Evolutionary conservation across 2,888 invertebrate genomes (phyloP).

Genomic region (Coenonympha arcania): DNA sequence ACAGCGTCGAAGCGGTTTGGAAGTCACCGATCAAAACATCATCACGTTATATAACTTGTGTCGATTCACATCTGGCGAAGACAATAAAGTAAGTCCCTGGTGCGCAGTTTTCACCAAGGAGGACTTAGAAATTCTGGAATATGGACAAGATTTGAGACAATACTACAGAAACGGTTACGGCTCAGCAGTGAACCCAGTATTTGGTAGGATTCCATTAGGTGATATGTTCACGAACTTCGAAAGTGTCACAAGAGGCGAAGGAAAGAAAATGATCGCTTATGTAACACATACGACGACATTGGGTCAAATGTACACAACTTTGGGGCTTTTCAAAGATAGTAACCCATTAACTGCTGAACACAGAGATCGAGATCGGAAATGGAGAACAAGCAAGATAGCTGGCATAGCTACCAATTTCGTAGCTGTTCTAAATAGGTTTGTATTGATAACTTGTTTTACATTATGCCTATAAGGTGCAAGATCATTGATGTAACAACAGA

Average conservation of each 20-base stretch:
- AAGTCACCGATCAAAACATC: conserved; percentile 62
- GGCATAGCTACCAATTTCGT: conserved; percentile 82
- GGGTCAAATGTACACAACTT: conserved; percentile 76
- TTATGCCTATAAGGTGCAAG: too few species aligned
- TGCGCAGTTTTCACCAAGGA: conserved; percentile 81
- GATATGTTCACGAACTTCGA: conserved; percentile 77
- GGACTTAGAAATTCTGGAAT: conserved; percentile 82
- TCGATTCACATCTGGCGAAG: conserved; percentile 81
- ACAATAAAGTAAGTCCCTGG: conserved; percentile 77
- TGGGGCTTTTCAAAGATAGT: conserved; percentile 79
- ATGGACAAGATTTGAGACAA: conserved; percentile 80
- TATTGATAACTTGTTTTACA: too few species aligned
- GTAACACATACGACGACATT: conserved; percentile 78
- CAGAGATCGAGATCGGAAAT: conserved; percentile 75
- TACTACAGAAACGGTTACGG: conserved; percentile 75
- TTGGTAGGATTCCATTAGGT: conserved; percentile 79
- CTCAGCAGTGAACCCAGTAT: conserved; percentile 69
- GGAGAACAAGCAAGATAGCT: conserved; percentile 78
- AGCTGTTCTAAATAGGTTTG: conserved; percentile 80
- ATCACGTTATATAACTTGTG: conserved; percentile 84
- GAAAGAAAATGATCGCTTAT: conserved; percentile 75
- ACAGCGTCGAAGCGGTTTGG: conserved; percentile 69
- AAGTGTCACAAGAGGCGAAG: conserved; percentile 44
- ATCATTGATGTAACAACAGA: too few species aligned
- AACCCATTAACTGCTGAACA: conserved; percentile 73